Percentiles rank a stretch among this genome's conserved stretches.
Evolutionary conservation across 2,888 invertebrate genomes (phyloP).

Genomic region (Tetragnatha montana): DNA sequence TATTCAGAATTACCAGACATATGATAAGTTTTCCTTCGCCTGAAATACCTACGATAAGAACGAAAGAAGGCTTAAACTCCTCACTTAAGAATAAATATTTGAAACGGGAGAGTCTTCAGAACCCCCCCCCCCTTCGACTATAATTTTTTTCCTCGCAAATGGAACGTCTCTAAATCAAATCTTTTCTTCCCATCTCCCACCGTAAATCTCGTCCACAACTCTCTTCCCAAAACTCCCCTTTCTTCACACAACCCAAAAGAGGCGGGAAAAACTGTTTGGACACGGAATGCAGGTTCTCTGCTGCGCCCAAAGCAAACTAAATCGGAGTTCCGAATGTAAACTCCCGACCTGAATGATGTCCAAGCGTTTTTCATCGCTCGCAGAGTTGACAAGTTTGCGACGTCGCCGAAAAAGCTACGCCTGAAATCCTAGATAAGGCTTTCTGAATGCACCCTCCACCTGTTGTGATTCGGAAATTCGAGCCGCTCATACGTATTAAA

Average conservation of each 20-base stretch:
- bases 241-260: neutral
- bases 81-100: conserved; percentile 16
- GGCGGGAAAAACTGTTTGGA: conserved; percentile 6
- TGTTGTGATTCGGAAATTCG: neutral
- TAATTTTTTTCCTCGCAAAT: conserved; percentile 5
- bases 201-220: conserved; percentile 21
- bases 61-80: conserved; percentile 1
- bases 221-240: neutral
- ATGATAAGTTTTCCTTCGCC: neutral
- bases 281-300: neutral
- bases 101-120: neutral
- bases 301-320: conserved; percentile 9
- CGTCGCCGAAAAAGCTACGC: neutral
- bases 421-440: neutral
- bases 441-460: neutral
- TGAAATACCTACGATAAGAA: neutral
- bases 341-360: neutral
- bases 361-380: conserved; percentile 11
- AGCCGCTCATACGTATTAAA: neutral
- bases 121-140: neutral
- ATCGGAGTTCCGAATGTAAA: conserved; percentile 15
- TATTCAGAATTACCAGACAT: neutral
- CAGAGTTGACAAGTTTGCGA: neutral
- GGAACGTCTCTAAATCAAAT: conserved; percentile 24
- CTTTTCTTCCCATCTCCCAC: conserved; percentile 5